Base-by-base conservation (phyloP, 2,797 vertebrate species). In the Fringilla coelebs region DNA sequence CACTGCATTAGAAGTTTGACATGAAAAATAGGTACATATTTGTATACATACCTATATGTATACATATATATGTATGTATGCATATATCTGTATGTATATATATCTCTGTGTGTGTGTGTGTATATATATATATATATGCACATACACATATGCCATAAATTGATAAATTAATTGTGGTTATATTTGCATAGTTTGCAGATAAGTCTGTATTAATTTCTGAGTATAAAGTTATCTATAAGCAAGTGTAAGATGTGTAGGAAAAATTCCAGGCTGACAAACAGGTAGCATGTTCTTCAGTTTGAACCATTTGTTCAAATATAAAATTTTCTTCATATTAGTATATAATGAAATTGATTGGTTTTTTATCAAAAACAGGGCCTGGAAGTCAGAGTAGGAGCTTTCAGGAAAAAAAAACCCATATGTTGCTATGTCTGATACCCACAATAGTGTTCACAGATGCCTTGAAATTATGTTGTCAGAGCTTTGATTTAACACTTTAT, bases 381-480 rank as follows among this genome's bases (percentile, higher is more conserved):
- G 9, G 51, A 70, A 7, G 13, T 68, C 45, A 72, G 24, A 43
- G 4, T 45, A 63, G 13, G 18, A 34, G 2, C 2, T 80, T 81
- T 57, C 17, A 54, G 14, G 36, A 8, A 11, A 40, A 45, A 45
- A 51, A 22, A 9, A 0, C 2, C 1, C 0, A 0, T 71, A 48
- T 24, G 81, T 86, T 84, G 2, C 3, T 75, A 0, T 48, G 17
- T 38, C 45, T 83, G 38, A 41, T 72, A 38, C 13, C 6, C 14
- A 43, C 4, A 58, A 28, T 2, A 41, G 2, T 13, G 8, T 74
- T 40, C 36, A 25, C 19, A 74, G 7, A 24, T 61, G 19, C 5
- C 54, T 81, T 93, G 54, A 79, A 78, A 68, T 34, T 1, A 34
- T 80, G 3, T 9, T 58, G 29, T 40, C 16, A 41, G 19, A 80